A percentile compares a stretch with the other conserved stretches of the same genome.
Evolutionary conservation across 2,113 vertebrate genomes (phyloP).

Genomic region (Gallinago media): DNA sequence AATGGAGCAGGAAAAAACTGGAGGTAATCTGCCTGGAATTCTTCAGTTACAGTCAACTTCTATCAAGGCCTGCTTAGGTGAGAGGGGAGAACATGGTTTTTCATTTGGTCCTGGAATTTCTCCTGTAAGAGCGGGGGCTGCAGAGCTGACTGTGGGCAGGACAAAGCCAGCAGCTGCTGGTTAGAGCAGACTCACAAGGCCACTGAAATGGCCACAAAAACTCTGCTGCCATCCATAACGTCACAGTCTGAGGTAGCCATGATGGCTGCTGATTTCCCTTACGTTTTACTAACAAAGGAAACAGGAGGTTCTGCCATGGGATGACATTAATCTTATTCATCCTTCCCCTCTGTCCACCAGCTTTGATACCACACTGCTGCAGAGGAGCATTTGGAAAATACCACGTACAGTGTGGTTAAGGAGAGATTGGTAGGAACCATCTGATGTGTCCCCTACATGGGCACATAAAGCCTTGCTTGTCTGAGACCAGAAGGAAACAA

Average conservation of each 20-base stretch:
- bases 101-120: background rate
- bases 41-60: background rate
- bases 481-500: background rate
- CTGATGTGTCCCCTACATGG: background rate
- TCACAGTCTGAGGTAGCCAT: background rate
- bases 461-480: background rate
- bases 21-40: background rate
- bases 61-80: background rate
- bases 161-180: background rate
- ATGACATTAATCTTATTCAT: background rate
- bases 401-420: accelerated
- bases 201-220: background rate
- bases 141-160: background rate
- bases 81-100: background rate
- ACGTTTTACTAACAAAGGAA: background rate
- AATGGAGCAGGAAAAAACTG: background rate
- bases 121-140: background rate
- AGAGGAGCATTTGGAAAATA: background rate
- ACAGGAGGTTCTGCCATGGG: background rate
- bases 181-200: background rate
- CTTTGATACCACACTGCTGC: background rate
- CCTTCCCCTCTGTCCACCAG: background rate
- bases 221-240: background rate
- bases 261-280: background rate
- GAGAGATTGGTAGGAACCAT: background rate